Base-by-base conservation (phyloP, 2,888 invertebrate species). In the Andrena marginata region DNA sequence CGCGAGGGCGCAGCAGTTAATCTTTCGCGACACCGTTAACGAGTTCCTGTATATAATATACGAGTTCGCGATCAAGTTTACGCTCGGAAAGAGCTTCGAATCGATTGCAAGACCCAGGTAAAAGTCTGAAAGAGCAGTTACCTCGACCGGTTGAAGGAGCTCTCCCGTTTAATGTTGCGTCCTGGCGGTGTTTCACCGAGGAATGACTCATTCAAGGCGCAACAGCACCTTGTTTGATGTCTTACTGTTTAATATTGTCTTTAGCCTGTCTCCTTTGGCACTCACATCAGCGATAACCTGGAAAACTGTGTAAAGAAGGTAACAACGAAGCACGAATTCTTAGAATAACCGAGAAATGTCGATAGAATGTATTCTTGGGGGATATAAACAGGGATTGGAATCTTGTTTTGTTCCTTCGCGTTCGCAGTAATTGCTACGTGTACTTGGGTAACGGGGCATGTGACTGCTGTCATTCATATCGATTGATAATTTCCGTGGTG, bases 121-220 rank as follows among this genome's bases (percentile, higher is more conserved):
- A 85, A 85, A 85, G 80, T 86, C 74, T 51, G 77, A 68, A 71
- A 71, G 70, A 86, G 72, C 83, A 76, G 77, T 84, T 81, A 67
- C 23, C 51, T 29, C 35, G 84, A 85, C 85, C 79, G 79, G 82
- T 78, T 60, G 68, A 71, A 60, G 49, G 82, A 69, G 68, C 73
- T 62, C 68, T 77, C 62, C 60, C 31, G 63, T 49, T 62, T 80
- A 56, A 63, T 60, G 70, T 51, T 72, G 68, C 60, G 67, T 60
- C 65, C 49, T 35, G 29, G 42, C 69, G 69, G 73, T 75, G 77
- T 33, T 77, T 77, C 60, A 80, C 70, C 74, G 49, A 78, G 72
- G 76, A 77, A 73, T 86, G 86, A 86, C 62, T 86, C 86, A 86
- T 64, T 71, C 79, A n/a, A n/a, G 35, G 20, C 29, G 35, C 54